phyloP scores from a whole-genome alignment of 2,888 invertebrate species.

The Pollenia angustigena region DNA sequence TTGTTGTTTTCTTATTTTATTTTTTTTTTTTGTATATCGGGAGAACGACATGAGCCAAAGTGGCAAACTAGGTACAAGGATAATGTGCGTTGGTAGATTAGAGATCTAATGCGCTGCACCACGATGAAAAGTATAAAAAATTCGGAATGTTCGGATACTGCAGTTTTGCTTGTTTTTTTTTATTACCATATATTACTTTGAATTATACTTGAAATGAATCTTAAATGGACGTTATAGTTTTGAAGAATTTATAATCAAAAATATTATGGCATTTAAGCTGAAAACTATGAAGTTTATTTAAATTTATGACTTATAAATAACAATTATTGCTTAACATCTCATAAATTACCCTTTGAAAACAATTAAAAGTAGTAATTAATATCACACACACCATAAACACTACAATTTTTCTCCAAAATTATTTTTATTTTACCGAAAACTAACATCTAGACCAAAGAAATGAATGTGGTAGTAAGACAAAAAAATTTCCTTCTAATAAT shows the following conservation, averaged over 20 bases:
- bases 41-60: too few species aligned
- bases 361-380: constrained; percentile 15
- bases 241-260: background rate
- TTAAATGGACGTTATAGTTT: constrained; percentile 9
- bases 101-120: too few species aligned
- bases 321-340: constrained; percentile 10
- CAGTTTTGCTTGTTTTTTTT: too few species aligned
- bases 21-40: too few species aligned
- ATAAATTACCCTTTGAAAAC: background rate
- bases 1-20: too few species aligned
- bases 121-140: too few species aligned
- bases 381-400: constrained; percentile 61
- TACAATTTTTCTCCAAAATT: constrained; percentile 14
- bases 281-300: background rate
- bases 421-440: background rate
- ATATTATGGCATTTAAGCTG: background rate
- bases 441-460: constrained; percentile 22
- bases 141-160: too few species aligned
- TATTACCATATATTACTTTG: background rate
- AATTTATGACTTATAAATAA: background rate
- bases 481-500: background rate
- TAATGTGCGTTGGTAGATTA: too few species aligned
- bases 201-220: background rate
- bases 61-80: too few species aligned
- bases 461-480: constrained; percentile 41